Base-by-base conservation (phyloP, 2,888 invertebrate species). In the Latrodectus hesperus region DNA sequence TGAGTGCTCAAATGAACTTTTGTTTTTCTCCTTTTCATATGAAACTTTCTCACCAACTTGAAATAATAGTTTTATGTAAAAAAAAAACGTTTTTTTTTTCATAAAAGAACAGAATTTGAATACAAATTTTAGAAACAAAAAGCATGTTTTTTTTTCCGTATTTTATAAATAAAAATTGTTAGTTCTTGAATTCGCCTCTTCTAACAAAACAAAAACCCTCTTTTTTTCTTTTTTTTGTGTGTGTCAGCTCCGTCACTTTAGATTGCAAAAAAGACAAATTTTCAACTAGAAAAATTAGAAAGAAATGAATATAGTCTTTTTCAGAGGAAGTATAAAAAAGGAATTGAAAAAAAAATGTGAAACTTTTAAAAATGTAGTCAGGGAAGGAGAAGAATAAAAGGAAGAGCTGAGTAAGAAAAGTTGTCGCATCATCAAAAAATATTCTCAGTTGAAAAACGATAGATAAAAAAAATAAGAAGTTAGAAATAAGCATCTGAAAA, bases 391-490 rank as follows among this genome's bases (percentile, higher is more conserved):
- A 49, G 51, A 26, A 67, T 51, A 74, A 55, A 74, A 85, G 9
- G 17, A 68, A 22, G n/a, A 60, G 17, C n/a, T 17, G 67, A 5
- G n/a, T 8, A 78, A 70, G 26, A 77, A 81, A 81, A 81, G 38
- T 72, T 17, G 77, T 81, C 49, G 73, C 68, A 76, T 87, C 86
- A 87, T 87, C 86, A 82, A 81, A 82, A 82, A 77, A 81, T 77
- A 73, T 77, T 82, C 72, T 81, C 53, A 38, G 38, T 38, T 3
- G 38, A 76, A 71, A 14, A 87, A 77, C 76, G 72, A 74, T 87
- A 82, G 72, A 87, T 87, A 81, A 77, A 87, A 22, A 86, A 87
- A 82, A 81, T 81, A 81, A 81, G 77, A 76, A 68, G 68, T 82
- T 67, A 67, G 84, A 84, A 76, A 84, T 84, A 84, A 73, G 83